A percentile compares a stretch with the other conserved stretches of the same genome.
Conservation (phyloP, 2,113 vertebrate species). For the Xiphophorus hellerii region DNA sequence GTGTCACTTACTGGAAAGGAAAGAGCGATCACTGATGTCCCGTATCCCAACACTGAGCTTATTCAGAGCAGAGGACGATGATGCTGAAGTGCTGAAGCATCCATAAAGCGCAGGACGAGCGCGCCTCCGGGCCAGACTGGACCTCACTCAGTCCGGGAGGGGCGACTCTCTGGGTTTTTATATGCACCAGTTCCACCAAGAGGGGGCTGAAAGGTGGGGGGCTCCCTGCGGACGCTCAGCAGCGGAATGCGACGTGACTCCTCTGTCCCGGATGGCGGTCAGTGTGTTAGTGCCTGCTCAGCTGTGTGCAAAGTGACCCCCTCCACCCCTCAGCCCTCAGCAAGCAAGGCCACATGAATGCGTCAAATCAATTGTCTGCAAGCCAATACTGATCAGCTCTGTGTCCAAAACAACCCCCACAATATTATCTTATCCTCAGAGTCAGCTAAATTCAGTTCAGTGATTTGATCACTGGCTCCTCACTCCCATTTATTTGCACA, state of each 20-base stretch:
- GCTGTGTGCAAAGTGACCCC: constrained; percentile 19
- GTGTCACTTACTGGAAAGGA: constrained; percentile 58
- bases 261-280: constrained; percentile 36
- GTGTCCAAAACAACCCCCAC: background rate
- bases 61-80: constrained; percentile 74
- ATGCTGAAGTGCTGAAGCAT: constrained; percentile 75
- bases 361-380: background rate
- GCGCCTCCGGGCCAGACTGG: constrained; percentile 60
- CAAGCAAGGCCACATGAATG: constrained; percentile 5
- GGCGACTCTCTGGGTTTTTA: constrained; percentile 60
- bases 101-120: constrained; percentile 70
- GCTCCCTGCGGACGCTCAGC: constrained; percentile 35
- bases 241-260: constrained; percentile 40
- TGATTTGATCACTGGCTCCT: constrained; percentile 8
- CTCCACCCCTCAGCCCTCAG: background rate
- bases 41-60: constrained; percentile 54
- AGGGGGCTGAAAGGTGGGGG: constrained; percentile 10
- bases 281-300: constrained; percentile 24
- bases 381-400: constrained; percentile 5
- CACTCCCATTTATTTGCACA: background rate
- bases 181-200: constrained; percentile 54
- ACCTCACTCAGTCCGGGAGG: constrained; percentile 57
- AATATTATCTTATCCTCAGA: background rate
- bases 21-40: constrained; percentile 33
- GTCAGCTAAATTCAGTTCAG: background rate